Evolutionary conservation across 2,888 invertebrate genomes (phyloP).

Genomic region (Steinernema hermaphroditum): DNA sequence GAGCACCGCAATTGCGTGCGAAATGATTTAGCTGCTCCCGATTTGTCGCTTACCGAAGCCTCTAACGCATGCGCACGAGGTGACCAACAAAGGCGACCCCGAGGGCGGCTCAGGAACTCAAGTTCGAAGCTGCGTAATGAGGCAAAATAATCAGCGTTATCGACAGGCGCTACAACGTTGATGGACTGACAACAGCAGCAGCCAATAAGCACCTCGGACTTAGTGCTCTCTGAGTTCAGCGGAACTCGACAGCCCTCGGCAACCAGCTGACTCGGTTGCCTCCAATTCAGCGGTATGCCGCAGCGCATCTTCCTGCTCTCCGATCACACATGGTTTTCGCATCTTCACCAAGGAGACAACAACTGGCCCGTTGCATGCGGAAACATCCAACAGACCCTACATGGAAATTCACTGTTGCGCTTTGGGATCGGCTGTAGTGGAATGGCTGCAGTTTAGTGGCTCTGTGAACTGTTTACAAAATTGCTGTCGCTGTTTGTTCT

Average conservation of each 20-base stretch:
- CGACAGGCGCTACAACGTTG: conserved; percentile 2
- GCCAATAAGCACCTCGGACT: conserved; percentile 18
- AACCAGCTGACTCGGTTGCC: conserved; percentile 25
- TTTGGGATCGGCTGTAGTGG: too few relatives aligned
- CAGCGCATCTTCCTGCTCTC: conserved; percentile 20
- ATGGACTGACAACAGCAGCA: conserved; percentile 22
- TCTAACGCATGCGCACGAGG: not conserved
- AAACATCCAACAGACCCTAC: too few relatives aligned
- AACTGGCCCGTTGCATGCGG: too few relatives aligned
- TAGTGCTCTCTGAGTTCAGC: conserved; percentile 19
- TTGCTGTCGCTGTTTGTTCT: too few relatives aligned
- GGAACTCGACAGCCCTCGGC: conserved; percentile 24
- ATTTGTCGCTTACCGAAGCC: conserved; percentile 11
- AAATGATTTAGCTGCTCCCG: not conserved
- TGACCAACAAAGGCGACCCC: not conserved
- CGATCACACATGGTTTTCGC: conserved; percentile 17
- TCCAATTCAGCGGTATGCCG: not conserved
- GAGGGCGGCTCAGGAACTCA: too few relatives aligned
- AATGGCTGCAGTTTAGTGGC: too few relatives aligned
- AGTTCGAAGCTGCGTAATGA: not conserved
- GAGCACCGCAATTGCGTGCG: conserved; percentile 5
- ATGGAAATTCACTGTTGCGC: too few relatives aligned
- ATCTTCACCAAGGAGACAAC: too few relatives aligned
- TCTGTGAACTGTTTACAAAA: too few relatives aligned
- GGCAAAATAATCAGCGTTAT: conserved; percentile 10